Base-by-base conservation (phyloP, 1,140 invertebrate species). In the Nebria ingens region DNA sequence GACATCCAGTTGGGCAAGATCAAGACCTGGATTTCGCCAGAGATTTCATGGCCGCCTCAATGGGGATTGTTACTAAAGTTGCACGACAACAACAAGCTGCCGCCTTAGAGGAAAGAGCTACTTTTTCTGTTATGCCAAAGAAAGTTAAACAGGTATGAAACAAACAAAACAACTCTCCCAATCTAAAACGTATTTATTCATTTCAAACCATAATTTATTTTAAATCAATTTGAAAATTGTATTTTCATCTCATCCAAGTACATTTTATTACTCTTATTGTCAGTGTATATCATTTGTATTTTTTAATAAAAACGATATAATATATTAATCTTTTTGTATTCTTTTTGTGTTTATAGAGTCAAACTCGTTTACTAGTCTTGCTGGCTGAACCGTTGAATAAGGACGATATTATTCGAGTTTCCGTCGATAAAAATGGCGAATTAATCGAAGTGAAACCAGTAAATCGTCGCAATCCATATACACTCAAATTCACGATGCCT, bases 11-110 rank as follows among this genome's bases (percentile, higher is more conserved):
- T 2, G 80, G 82, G 0, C 79, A 80, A 59, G 85, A 89, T 64
- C 85, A 90, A 64, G 87, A 91, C 63, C 83, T 85, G 49, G 81
- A 81, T 0, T 89, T 90, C 62, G 86, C 89, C 3, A 84, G 86
- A 40, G 84, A 88, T 55, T 87, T 92, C 55, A 70, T 91, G 1
- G 81, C 82, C 0, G 82, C 85, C 2, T 85, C 87, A 0, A 83
- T 89, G 23, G 79, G 82, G 23, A 88, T 90, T 52, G 69, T 91
- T 2, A 80, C 83, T 2, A 78, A 75, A 58, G 78, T 76, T 42
- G 76, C 72, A 72, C 82, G 74, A 69, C 79, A 75, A 73, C 77
- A 71, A 59, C 78, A 68, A 60, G 77, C 62, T n/a, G 68, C 71
- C 1, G 59, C 72, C 2, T 69, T 70, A 19, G 73, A 66, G 52